These are phyloP conservation scores for Psittacus erithacus DNA, from an alignment of 2,113 vertebrate genomes.

Conservation along the genomic window DNA sequence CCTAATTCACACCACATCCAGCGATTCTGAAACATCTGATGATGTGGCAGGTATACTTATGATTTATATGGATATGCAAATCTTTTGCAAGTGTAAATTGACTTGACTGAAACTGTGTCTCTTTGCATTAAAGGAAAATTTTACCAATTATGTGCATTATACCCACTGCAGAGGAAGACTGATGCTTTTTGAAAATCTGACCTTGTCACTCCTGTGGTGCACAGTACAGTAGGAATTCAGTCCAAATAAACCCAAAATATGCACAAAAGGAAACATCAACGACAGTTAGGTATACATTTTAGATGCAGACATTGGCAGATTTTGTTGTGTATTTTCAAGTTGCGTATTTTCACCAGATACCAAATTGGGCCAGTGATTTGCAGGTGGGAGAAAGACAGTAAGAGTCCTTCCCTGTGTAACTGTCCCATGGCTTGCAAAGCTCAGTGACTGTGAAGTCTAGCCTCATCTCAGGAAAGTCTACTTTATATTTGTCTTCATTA, in stretches of 20 bases:
- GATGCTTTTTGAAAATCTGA: background rate
- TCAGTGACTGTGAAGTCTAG: background rate
- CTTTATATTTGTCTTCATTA: conserved; percentile 42
- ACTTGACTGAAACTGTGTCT: background rate
- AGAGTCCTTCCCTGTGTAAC: background rate
- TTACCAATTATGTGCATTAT: background rate
- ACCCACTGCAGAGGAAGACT: background rate
- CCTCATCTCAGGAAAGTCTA: background rate
- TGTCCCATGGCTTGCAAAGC: background rate
- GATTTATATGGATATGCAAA: background rate
- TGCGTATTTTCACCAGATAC: background rate
- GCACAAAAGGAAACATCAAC: background rate
- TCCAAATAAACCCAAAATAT: background rate
- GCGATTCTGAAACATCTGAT: background rate
- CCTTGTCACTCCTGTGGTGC: background rate
- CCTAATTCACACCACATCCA: background rate
- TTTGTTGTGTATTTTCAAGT: background rate
- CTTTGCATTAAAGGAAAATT: background rate
- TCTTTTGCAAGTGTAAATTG: background rate
- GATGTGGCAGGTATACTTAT: background rate
- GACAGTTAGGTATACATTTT: background rate
- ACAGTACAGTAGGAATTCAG: background rate
- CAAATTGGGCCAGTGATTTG: background rate
- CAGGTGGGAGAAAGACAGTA: background rate
- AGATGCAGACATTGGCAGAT: background rate